Evolutionary conservation across 1,140 invertebrate species (phyloP), one percentile per base, ranked within the genome.

Genomic region (Lutraria rhynchaena): DNA sequence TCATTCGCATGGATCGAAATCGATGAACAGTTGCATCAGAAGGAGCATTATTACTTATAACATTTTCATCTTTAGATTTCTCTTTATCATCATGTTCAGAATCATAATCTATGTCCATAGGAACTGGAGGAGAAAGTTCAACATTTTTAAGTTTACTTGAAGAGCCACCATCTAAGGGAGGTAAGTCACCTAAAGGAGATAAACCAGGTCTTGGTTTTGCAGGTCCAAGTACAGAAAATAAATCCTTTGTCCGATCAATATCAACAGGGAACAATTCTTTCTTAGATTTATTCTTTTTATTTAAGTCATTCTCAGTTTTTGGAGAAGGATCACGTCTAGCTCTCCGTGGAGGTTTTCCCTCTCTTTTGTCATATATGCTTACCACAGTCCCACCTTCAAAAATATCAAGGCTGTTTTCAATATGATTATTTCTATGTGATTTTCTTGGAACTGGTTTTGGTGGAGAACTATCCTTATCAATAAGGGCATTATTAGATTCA

Each of bases 1-100:
- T 85, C 83, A 89, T 86, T 70, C 85, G 87, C 41, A 89, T 67
- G 58, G 85, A 85, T 49, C 86, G 82, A 60, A 89, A 87, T 29
- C 85, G 83, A 69, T 87, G 82, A 53, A 88, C 69, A 31, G 86
- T 88, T 17, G 85, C 81, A 82, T 87, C 87, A 63, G 81, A 83
- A 31, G 84, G 84, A n/a, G 82, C 71, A 57, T 84, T 86, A 41
- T 81, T 83, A 69, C 53, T 77, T 17, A 82, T 65, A 24, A 74
- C 35, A 29, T 69, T 65, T 29, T 51, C 69, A 58, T 63, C 22
- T 69, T 74, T 71, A 49, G 53, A 19, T 27, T 44, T 51, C 33
- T 27, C 31, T 44, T 31, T 76, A 49, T 80, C 65, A 17, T 82
- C 80, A 53, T 83, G 61, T 33, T 82, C 70, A 51, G 33, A 73